A percentile compares a stretch with the other conserved stretches of the same genome.
These are phyloP conservation scores for Plecturocebus donacophilus DNA, from an alignment of 2,113 vertebrate species.

Conservation along the genomic window DNA sequence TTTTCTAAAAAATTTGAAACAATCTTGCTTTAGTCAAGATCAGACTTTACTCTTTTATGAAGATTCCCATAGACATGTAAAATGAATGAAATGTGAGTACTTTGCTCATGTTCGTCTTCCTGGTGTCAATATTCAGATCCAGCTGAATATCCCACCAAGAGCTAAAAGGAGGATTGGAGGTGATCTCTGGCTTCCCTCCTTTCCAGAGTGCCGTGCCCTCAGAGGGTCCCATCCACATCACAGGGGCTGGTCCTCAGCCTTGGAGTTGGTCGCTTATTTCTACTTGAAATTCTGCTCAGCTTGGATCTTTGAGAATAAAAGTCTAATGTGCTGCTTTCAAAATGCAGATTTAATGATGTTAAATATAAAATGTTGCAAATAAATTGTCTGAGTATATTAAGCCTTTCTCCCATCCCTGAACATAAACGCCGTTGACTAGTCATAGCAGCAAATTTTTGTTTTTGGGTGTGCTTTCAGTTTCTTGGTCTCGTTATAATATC, in stretches of 20 bases:
- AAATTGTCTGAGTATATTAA: neutral
- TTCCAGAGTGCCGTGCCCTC: neutral
- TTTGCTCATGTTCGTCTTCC: no score
- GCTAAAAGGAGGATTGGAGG: no score
- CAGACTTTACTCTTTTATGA: no score
- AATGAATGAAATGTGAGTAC: no score
- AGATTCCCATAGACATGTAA: no score
- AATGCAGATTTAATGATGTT: neutral
- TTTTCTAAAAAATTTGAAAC: no score
- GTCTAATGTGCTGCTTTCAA: neutral
- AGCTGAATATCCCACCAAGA: no score
- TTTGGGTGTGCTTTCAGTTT: slow-evolving; percentile 12
- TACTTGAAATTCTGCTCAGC: neutral
- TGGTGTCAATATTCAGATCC: no score
- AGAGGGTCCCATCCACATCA: neutral
- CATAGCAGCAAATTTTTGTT: neutral
- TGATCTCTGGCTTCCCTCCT: neutral
- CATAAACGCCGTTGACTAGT: neutral
- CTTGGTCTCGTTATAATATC: neutral
- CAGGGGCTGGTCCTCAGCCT: neutral
- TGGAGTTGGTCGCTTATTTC: neutral
- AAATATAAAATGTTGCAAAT: neutral
- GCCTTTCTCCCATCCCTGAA: neutral
- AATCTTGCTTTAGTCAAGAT: no score
- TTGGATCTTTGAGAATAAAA: neutral